Evolutionary conservation across 1,140 invertebrate species (phyloP).

Genomic region (Scaptomyza pallida): DNA sequence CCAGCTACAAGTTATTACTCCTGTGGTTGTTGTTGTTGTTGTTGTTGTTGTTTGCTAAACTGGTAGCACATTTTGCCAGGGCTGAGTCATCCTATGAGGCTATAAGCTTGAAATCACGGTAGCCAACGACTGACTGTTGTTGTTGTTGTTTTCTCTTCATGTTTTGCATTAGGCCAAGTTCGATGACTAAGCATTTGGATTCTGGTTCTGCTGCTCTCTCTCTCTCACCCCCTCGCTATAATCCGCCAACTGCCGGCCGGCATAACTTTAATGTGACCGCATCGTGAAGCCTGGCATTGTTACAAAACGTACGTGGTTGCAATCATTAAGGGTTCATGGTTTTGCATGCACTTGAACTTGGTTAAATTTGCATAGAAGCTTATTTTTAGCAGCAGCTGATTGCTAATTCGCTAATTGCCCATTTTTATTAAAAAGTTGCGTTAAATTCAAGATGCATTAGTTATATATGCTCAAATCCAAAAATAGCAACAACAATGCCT

Average conservation of each 20-base stretch:
- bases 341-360: constrained; percentile 24
- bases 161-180: constrained; percentile 79
- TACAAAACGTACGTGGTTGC: constrained; percentile 12
- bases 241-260: constrained; percentile 51
- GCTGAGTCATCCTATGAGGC: constrained; percentile 59
- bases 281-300: constrained; percentile 52
- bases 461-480: constrained; percentile 31
- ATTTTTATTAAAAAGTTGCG: constrained; percentile 40
- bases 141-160: constrained; percentile 16
- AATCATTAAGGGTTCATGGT: constrained; percentile 19
- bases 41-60: constrained; percentile 47
- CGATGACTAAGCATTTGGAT: constrained; percentile 72
- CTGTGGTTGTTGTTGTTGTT: not conserved
- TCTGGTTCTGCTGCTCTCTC: constrained; percentile 28
- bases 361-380: no score
- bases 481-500: constrained; percentile 26
- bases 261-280: constrained; percentile 74
- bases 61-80: constrained; percentile 74
- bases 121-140: constrained; percentile 41
- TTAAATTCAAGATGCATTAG: constrained; percentile 55
- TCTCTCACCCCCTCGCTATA: constrained; percentile 9
- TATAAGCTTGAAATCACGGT: constrained; percentile 32
- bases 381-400: not conserved
- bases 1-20: constrained; percentile 8
- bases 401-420: constrained; percentile 32